Evolutionary conservation across 2,113 vertebrate species (phyloP).

Genomic region (Thymallus thymallus): DNA sequence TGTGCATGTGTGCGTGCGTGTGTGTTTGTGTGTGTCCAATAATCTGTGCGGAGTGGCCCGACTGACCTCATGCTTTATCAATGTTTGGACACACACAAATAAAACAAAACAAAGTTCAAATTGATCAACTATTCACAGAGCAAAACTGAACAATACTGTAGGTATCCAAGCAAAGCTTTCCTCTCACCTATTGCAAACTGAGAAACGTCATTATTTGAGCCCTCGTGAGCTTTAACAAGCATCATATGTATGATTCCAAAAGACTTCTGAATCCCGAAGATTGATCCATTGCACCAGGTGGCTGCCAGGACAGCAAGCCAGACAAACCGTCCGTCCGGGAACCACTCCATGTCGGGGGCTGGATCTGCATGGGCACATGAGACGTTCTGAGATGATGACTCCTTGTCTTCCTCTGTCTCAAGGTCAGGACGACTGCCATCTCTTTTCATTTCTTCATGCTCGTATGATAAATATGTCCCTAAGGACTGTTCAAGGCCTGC

Average conservation of each 20-base stretch:
- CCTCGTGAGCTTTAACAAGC: conserved; percentile 5
- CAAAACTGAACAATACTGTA: background rate
- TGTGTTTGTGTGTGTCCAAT: background rate
- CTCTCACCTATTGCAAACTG: background rate
- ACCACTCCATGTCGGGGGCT: background rate
- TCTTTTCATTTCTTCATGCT: background rate
- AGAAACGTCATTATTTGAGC: background rate
- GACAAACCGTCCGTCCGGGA: conserved; percentile 40
- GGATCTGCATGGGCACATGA: background rate
- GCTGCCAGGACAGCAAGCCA: conserved; percentile 82
- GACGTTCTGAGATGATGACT: background rate
- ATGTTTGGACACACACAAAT: conserved; percentile 82
- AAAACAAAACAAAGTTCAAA: conserved; percentile 39
- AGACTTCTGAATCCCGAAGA: conserved; percentile 85
- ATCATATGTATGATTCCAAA: conserved; percentile 38
- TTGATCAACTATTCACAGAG: background rate
- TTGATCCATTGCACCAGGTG: conserved; percentile 84
- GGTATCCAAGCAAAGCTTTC: background rate
- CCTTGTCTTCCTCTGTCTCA: background rate
- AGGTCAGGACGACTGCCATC: background rate
- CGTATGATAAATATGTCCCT: too few relatives aligned
- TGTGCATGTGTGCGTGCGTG: background rate
- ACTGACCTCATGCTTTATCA: conserved; percentile 82
- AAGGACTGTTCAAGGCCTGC: too few relatives aligned
- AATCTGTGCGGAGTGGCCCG: too few relatives aligned